Conservation (phyloP, 2,888 invertebrate species). For the Dasysyrphus tricinctus region DNA sequence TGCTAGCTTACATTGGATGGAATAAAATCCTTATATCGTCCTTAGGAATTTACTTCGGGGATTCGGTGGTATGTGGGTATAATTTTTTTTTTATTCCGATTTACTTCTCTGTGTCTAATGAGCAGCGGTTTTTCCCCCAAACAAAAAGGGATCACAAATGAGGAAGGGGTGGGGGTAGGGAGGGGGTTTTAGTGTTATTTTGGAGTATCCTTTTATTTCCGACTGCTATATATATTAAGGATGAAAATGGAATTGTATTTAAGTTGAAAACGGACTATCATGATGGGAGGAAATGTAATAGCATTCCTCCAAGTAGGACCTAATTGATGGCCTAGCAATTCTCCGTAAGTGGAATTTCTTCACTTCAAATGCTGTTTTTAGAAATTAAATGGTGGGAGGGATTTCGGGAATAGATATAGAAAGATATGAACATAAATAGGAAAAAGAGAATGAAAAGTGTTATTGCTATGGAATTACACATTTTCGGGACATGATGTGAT, state of each 20-base stretch:
- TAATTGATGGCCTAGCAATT: constrained; percentile 73
- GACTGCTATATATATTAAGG: constrained; percentile 61
- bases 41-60: constrained; percentile 12
- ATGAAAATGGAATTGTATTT: constrained; percentile 71
- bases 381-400: constrained; percentile 32
- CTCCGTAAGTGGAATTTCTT: constrained; percentile 72
- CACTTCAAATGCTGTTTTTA: constrained; percentile 65
- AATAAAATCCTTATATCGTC: constrained; percentile 15
- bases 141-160: neutral
- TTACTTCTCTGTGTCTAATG: constrained; percentile 66
- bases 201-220: constrained; percentile 75
- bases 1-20: neutral
- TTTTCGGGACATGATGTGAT: constrained; percentile 37
- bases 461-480: constrained; percentile 62
- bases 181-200: constrained; percentile 33
- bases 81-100: constrained; percentile 24
- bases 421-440: constrained; percentile 13
- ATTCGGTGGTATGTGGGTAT: neutral
- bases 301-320: constrained; percentile 59
- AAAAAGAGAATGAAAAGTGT: constrained; percentile 36
- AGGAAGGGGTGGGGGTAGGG: no score
- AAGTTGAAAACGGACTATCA: constrained; percentile 61
- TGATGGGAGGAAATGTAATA: constrained; percentile 61
- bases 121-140: constrained; percentile 49
- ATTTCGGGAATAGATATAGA: neutral